A percentile compares a stretch with the other conserved stretches of the same genome.
phyloP scores from a whole-genome alignment of 2,113 vertebrate species.

The Heterocephalus glaber region DNA sequence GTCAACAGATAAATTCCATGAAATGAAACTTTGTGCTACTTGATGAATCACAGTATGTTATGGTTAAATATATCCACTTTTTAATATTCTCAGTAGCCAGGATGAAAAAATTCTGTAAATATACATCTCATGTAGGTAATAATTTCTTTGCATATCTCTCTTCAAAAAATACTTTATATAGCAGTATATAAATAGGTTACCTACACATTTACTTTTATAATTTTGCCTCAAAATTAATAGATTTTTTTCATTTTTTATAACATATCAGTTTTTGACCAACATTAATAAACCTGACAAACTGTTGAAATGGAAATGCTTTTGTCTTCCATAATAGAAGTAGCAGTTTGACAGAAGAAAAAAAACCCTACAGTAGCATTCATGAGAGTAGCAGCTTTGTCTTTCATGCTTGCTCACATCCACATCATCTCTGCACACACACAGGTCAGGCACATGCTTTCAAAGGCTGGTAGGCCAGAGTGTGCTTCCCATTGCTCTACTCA shows the following conservation, averaged over 20 bases:
- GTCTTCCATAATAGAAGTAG: slow-evolving; percentile 81
- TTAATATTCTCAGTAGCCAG: slow-evolving; percentile 83
- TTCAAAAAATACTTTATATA: slow-evolving; percentile 88
- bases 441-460: slow-evolving; percentile 69
- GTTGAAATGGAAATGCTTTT: slow-evolving; percentile 84
- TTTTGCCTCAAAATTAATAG: slow-evolving; percentile 83
- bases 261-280: slow-evolving; percentile 78
- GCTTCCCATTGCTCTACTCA: slow-evolving; percentile 83
- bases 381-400: slow-evolving; percentile 83
- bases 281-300: slow-evolving; percentile 85
- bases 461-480: slow-evolving; percentile 86
- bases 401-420: slow-evolving; percentile 80
- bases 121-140: slow-evolving; percentile 86
- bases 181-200: slow-evolving; percentile 86
- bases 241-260: slow-evolving; percentile 82
- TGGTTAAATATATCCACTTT: slow-evolving; percentile 84
- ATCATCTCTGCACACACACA: slow-evolving; percentile 75
- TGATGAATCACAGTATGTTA: slow-evolving; percentile 86
- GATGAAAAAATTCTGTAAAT: slow-evolving; percentile 86
- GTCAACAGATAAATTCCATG: slow-evolving; percentile 81
- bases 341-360: slow-evolving; percentile 76
- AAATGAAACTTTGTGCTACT: slow-evolving; percentile 87
- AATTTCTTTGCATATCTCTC: slow-evolving; percentile 86
- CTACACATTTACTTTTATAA: slow-evolving; percentile 84
- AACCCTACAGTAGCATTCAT: slow-evolving; percentile 78